Conservation (phyloP, 2,797 vertebrate genomes). For the Phalanger gymnotis region DNA sequence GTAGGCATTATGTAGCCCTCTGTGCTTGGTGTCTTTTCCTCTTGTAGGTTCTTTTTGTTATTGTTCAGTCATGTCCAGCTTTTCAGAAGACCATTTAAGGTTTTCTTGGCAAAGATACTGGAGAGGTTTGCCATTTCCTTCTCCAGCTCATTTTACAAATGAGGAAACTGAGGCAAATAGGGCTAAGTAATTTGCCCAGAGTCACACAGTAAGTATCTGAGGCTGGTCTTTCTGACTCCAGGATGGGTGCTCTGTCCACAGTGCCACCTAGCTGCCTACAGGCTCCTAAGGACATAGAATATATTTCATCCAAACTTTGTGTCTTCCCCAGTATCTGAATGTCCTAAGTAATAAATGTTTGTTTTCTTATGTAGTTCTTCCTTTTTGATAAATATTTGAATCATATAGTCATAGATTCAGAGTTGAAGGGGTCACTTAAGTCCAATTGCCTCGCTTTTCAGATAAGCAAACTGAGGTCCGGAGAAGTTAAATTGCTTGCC, state of each 20-base stretch:
- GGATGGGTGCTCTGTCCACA: background rate
- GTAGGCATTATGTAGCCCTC: background rate
- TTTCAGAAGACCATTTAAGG: background rate
- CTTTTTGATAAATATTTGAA: background rate
- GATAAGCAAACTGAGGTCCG: background rate
- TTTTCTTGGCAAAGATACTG: background rate
- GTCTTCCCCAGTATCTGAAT: background rate
- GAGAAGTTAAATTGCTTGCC: background rate
- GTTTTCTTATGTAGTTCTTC: background rate
- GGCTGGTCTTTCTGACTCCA: background rate
- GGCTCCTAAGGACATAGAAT: background rate
- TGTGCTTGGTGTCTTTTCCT: background rate
- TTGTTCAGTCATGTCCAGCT: background rate
- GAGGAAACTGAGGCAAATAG: background rate
- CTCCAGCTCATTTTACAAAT: background rate
- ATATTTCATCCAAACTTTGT: background rate
- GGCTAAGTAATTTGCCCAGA: background rate
- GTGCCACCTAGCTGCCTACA: fast-evolving
- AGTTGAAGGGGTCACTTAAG: background rate
- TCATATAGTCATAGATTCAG: background rate
- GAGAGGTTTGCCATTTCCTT: background rate
- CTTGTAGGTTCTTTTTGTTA: background rate
- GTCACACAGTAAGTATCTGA: background rate
- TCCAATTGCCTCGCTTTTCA: background rate
- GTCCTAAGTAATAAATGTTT: background rate